A percentile compares a stretch with the other conserved stretches of the same genome.
Conservation (phyloP, 2,888 invertebrate genomes). For the Protophormia terraenovae region DNA sequence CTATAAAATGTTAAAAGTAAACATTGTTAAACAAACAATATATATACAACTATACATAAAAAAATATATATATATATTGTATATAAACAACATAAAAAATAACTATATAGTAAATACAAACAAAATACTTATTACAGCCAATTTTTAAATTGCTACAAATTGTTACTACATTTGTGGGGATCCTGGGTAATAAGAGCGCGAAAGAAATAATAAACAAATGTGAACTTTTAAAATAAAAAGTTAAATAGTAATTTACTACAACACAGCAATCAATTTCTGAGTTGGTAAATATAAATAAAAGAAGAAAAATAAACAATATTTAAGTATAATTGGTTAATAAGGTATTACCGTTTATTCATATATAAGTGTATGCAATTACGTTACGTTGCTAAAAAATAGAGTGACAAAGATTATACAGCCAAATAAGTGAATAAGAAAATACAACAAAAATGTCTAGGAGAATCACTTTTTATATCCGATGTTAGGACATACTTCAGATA, state of each 20-base stretch:
- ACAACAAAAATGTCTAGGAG: no score
- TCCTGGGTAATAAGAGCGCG: background rate
- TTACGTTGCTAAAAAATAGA: no score
- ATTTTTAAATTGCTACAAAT: background rate
- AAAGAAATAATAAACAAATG: background rate
- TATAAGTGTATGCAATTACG: no score
- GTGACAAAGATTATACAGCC: no score
- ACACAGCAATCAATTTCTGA: background rate
- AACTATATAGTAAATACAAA: background rate
- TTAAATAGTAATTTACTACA: slow-evolving; percentile 10
- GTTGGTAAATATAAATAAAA: background rate
- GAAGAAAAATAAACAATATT: no score
- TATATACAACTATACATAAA: background rate
- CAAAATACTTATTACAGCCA: background rate
- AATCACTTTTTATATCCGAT: no score
- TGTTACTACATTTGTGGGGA: background rate
- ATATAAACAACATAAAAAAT: background rate
- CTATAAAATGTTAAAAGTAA: slow-evolving; percentile 50
- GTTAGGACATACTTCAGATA: no score
- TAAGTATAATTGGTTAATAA: no score
- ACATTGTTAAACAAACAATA: background rate
- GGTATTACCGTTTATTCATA: no score
- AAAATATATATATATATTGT: background rate
- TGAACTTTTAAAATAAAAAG: slow-evolving; percentile 15
- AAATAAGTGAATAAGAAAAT: no score